Conservation (phyloP, 2,888 invertebrate genomes). For the Mesodorylaimus sp. region DNA sequence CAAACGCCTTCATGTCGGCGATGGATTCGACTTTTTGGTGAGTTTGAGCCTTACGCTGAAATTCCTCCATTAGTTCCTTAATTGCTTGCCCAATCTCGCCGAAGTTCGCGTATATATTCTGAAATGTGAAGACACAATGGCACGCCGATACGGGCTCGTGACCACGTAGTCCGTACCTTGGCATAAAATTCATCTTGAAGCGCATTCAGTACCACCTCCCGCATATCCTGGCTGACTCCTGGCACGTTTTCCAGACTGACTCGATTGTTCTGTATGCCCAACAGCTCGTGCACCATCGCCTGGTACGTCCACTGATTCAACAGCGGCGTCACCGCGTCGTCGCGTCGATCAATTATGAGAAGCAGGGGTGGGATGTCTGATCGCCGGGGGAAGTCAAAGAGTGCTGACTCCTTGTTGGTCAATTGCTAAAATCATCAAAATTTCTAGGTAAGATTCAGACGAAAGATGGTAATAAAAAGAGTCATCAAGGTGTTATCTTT, state of each 20-base stretch:
- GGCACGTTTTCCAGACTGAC: constrained; percentile 68
- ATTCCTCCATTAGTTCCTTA: constrained; percentile 88
- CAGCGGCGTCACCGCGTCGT: constrained; percentile 86
- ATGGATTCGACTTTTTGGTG: constrained; percentile 95
- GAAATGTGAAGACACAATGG: constrained; percentile 13
- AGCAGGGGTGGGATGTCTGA: constrained; percentile 52
- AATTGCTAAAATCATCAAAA: constrained; percentile 43
- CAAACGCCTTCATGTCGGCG: constrained; percentile 76
- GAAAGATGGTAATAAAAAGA: constrained; percentile 7
- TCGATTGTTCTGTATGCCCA: constrained; percentile 77
- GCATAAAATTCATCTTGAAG: constrained; percentile 95
- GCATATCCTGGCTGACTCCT: constrained; percentile 66
- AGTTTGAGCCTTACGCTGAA: constrained; percentile 80
- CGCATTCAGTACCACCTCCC: constrained; percentile 76
- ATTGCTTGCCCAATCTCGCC: constrained; percentile 96
- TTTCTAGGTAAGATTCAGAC: neutral
- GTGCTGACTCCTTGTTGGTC: constrained; percentile 61
- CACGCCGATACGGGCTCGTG: neutral
- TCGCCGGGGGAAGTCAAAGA: constrained; percentile 62
- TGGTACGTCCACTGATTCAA: constrained; percentile 98
- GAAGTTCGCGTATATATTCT: constrained; percentile 86
- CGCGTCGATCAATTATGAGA: constrained; percentile 71
- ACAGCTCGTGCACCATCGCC: constrained; percentile 95
- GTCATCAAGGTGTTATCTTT: neutral
- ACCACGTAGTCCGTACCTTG: too few relatives aligned